Percentiles rank a stretch among this genome's conserved stretches.
Evolutionary conservation across 23 tunicate species (phyloP).

Genomic region (Diplosoma virens): DNA sequence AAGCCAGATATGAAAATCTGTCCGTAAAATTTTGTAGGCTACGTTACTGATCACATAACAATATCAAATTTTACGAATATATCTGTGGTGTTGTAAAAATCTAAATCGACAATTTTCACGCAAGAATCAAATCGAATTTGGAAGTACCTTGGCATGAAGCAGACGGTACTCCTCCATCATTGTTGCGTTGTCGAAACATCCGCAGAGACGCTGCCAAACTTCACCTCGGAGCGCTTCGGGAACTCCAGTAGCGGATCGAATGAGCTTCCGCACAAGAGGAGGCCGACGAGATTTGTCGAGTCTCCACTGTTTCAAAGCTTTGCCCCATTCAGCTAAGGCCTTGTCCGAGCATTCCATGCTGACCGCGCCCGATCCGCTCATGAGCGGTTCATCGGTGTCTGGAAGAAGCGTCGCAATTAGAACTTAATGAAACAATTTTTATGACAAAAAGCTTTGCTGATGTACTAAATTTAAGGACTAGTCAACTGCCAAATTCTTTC

Average conservation of each 20-base stretch:
- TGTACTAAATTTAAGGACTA: no score
- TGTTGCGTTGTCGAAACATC: conserved; percentile 70
- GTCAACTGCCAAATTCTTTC: no score
- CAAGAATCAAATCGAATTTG: background rate
- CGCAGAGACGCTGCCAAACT: conserved; percentile 89
- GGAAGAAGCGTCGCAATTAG: no score
- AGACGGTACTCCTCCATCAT: conserved; percentile 77
- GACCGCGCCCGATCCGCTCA: conserved; percentile 83
- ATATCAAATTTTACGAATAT: no score
- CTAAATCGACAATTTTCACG: no score
- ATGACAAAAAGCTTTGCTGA: background rate
- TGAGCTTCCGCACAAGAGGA: conserved; percentile 52
- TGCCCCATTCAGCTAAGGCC: conserved; percentile 73
- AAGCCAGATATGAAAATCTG: no score
- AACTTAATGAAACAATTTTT: background rate
- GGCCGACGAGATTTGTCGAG: conserved; percentile 58
- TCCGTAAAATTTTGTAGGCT: no score
- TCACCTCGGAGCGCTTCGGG: conserved; percentile 89
- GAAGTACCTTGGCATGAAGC: conserved; percentile 50
- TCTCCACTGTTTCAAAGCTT: conserved; percentile 63
- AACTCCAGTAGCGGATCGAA: conserved; percentile 54
- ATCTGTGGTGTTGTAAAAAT: no score
- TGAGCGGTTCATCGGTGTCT: conserved; percentile 88
- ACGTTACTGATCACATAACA: no score
- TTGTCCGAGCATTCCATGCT: conserved; percentile 68